Percentiles rank a stretch among this genome's conserved stretches.
phyloP scores from a whole-genome alignment of 2,797 vertebrate species.

The Sciurus carolinensis region DNA sequence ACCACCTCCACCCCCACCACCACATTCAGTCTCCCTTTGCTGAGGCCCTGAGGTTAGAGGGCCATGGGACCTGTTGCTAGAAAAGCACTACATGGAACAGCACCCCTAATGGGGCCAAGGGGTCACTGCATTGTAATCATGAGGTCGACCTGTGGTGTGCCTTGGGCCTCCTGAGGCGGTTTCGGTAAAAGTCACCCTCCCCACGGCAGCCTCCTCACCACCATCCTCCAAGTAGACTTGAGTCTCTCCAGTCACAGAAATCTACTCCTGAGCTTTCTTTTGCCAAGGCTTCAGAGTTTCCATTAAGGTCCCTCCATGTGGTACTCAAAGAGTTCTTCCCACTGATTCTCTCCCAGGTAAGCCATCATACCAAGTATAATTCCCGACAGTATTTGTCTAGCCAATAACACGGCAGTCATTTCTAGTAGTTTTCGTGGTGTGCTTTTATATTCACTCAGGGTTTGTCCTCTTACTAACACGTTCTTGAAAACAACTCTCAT shows the following conservation, averaged over 20 bases:
- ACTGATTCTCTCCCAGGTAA: not conserved
- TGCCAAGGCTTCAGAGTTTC: not conserved
- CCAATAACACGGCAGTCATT: not conserved
- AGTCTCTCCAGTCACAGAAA: not conserved
- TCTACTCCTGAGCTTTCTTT: not conserved
- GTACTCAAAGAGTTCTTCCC: not conserved
- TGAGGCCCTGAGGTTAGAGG: not conserved
- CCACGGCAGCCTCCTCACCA: not conserved
- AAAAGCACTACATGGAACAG: not conserved
- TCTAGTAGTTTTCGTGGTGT: not conserved
- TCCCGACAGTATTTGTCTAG: not conserved
- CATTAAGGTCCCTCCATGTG: not conserved
- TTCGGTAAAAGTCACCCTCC: not conserved
- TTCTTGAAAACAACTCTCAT: not conserved
- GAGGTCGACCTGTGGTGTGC: not conserved
- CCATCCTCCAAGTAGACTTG: not conserved
- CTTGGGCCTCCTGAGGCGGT: not conserved
- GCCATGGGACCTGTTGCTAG: not conserved
- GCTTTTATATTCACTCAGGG: not conserved
- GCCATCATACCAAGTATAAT: not conserved
- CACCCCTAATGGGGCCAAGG: not conserved
- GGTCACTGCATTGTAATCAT: not conserved
- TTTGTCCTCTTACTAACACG: not conserved
- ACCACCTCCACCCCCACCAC: not conserved
- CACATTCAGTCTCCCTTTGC: not conserved